A percentile compares a stretch with the other conserved stretches of the same genome.
Conservation (phyloP, 2,888 invertebrate species). For the Idaea dimidiata region DNA sequence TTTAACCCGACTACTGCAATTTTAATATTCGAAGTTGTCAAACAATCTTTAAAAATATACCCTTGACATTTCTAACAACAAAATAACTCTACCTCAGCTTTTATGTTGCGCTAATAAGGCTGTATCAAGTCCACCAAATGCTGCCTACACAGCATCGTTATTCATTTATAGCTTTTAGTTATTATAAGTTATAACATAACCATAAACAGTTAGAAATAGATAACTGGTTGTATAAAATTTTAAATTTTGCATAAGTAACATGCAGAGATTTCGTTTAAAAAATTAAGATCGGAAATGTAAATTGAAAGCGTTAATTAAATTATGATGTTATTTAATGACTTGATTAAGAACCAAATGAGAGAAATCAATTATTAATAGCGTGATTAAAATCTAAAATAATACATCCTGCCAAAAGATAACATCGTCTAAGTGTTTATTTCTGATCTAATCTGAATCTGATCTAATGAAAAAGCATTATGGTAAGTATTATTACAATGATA, state of each 20-base stretch:
- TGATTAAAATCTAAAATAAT: not conserved
- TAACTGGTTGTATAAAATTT: not conserved
- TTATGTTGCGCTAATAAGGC: slow-evolving; percentile 23
- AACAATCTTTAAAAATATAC: not conserved
- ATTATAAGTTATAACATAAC: slow-evolving; percentile 5
- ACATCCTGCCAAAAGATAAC: not conserved
- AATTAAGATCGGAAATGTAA: not conserved
- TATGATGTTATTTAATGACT: not conserved
- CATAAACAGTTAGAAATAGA: not conserved
- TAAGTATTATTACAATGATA: too few relatives aligned
- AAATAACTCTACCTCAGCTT: slow-evolving; percentile 14
- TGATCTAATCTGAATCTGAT: not conserved
- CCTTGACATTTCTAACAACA: not conserved
- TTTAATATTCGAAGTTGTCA: not conserved
- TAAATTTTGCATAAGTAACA: not conserved
- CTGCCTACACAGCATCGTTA: slow-evolving; percentile 20
- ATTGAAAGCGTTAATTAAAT: not conserved
- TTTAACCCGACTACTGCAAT: not conserved
- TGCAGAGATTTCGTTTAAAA: not conserved
- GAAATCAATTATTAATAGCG: not conserved
- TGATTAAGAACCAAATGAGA: not conserved
- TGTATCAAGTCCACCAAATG: slow-evolving; percentile 24
- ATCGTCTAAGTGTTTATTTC: not conserved
- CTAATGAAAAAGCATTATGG: not conserved
- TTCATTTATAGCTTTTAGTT: slow-evolving; percentile 17